Evolutionary conservation across 2,113 vertebrate species (phyloP).

Genomic region (Tauraco erythrolophus): DNA sequence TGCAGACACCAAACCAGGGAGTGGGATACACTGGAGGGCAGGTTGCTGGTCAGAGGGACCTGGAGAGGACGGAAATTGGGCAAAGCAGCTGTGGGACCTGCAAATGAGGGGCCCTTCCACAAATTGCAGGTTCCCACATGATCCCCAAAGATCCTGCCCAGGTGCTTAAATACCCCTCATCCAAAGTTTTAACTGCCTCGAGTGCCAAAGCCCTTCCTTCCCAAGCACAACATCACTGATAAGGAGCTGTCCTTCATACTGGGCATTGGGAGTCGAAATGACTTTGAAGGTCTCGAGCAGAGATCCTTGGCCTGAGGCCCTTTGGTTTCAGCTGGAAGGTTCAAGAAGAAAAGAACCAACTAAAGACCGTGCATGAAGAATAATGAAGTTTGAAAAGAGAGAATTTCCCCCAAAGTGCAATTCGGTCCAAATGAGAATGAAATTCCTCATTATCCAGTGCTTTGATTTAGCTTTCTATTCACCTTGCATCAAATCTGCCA

Average conservation of each 20-base stretch:
- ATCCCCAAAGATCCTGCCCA: neutral
- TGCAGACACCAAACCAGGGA: neutral
- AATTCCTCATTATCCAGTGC: too few species aligned
- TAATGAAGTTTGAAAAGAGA: too few species aligned
- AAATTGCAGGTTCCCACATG: neutral
- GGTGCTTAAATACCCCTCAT: neutral
- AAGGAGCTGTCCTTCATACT: neutral
- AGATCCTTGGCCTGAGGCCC: neutral
- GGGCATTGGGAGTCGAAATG: neutral
- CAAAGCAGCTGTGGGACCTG: neutral
- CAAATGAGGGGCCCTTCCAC: neutral
- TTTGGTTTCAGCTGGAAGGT: neutral
- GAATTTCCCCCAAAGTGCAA: too few species aligned
- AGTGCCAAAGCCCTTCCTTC: neutral
- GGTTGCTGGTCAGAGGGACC: neutral
- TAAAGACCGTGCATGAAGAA: too few species aligned
- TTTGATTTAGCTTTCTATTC: too few species aligned
- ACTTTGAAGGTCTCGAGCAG: neutral
- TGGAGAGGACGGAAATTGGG: neutral
- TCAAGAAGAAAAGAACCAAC: too few species aligned
- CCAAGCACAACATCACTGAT: neutral
- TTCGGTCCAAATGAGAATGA: too few species aligned
- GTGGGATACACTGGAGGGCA: neutral
- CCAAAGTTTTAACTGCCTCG: neutral
- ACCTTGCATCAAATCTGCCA: too few species aligned